Conservation (phyloP, 2,797 vertebrate species). For the Kryptolebias ocellatus region DNA sequence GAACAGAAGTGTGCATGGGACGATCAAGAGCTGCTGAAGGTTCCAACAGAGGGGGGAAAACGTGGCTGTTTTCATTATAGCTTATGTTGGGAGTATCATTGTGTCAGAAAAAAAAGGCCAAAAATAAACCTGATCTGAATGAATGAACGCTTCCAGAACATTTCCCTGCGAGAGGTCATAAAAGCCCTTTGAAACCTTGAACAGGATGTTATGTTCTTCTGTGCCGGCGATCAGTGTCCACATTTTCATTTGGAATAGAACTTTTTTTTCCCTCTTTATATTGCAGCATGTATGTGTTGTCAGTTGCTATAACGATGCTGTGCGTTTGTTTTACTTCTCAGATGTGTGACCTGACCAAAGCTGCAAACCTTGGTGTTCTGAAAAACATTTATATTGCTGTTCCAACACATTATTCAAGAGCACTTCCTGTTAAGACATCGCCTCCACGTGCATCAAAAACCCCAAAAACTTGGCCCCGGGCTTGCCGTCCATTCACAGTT, state of each 20-base stretch:
- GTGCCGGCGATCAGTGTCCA: not conserved
- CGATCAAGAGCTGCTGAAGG: not conserved
- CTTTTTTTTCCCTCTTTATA: not conserved
- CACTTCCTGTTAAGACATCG: conserved; percentile 1
- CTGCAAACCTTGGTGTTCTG: conserved; percentile 12
- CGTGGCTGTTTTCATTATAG: no score
- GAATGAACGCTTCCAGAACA: not conserved
- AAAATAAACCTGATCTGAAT: not conserved
- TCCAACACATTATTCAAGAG: conserved; percentile 2
- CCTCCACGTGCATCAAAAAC: not conserved
- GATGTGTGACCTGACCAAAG: conserved; percentile 13
- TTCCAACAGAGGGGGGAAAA: not conserved
- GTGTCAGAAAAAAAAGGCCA: no score
- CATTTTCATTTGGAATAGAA: conserved; percentile 3
- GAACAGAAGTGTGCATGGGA: not conserved
- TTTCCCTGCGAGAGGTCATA: not conserved
- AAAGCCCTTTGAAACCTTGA: not conserved
- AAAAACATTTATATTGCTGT: conserved; percentile 14
- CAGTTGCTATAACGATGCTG: conserved; percentile 15
- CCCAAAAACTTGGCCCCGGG: not conserved
- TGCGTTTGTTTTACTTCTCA: conserved; percentile 11
- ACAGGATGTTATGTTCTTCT: not conserved
- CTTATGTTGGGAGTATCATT: no score
- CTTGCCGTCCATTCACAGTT: not conserved
- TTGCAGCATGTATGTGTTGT: conserved; percentile 6